Conservation (phyloP, 1,140 invertebrate species). For the Lasioglossum albipes region DNA sequence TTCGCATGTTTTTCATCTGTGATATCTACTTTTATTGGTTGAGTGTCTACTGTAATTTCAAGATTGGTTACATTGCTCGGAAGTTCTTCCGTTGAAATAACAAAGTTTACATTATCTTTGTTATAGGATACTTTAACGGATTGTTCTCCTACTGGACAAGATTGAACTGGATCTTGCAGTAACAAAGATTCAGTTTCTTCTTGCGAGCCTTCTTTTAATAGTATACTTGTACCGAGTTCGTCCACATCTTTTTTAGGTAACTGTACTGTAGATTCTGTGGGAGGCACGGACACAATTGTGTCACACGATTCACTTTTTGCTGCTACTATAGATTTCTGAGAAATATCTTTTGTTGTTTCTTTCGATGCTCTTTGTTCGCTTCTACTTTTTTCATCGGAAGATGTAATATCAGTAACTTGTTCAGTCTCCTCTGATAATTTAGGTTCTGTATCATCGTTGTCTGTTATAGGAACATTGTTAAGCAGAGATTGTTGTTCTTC, state of each 20-base stretch:
- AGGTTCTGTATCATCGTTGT: slow-evolving; percentile 13
- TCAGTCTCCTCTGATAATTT: slow-evolving; percentile 24
- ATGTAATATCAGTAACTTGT: slow-evolving; percentile 1
- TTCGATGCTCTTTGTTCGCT: background rate
- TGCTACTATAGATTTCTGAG: background rate
- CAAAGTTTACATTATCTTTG: slow-evolving; percentile 4
- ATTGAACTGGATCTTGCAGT: background rate
- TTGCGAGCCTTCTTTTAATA: slow-evolving; percentile 2
- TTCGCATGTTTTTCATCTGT: slow-evolving; percentile 45
- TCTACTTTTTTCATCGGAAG: background rate
- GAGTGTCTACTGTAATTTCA: background rate
- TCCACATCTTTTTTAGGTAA: background rate
- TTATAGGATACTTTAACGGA: background rate
- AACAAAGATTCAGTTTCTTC: background rate
- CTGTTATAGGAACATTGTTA: slow-evolving; percentile 41
- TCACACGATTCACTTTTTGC: background rate
- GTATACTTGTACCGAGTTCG: background rate
- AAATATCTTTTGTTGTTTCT: slow-evolving; percentile 2
- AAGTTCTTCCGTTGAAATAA: background rate
- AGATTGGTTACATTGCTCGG: slow-evolving; percentile 4
- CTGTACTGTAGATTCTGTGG: background rate
- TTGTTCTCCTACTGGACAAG: slow-evolving; percentile 20
- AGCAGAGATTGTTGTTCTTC: slow-evolving; percentile 48
- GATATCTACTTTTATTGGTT: slow-evolving; percentile 6
- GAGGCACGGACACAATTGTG: background rate